Conservation (phyloP, 2,797 vertebrate species). For the Sternarchorhynchus goeldii region DNA sequence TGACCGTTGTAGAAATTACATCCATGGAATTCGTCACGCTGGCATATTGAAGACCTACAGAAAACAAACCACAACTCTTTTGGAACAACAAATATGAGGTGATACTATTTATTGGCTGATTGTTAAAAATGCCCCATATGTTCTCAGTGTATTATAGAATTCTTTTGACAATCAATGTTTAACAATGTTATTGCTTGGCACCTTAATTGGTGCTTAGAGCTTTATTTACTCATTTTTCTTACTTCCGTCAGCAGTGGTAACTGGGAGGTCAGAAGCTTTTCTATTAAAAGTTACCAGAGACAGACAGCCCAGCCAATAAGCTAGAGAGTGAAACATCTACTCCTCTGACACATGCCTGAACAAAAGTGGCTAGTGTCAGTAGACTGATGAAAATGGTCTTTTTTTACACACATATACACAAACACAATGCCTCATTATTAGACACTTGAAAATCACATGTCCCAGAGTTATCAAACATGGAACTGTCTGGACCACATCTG, state of each 20-base stretch:
- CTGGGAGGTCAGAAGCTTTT: conserved; percentile 22
- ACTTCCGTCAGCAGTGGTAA: background rate
- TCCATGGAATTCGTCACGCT: too few species aligned
- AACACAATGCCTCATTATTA: background rate
- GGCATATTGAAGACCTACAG: too few species aligned
- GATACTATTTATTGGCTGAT: too few species aligned
- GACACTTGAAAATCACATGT: background rate
- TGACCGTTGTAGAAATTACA: too few species aligned
- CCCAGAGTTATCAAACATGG: too few species aligned
- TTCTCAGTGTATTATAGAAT: too few species aligned
- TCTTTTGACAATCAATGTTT: too few species aligned
- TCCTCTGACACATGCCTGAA: conserved; percentile 47
- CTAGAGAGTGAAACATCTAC: conserved; percentile 79
- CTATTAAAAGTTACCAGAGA: conserved; percentile 84
- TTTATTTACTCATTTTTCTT: background rate
- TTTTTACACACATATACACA: conserved; percentile 22
- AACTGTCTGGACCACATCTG: background rate
- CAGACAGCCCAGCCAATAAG: conserved; percentile 86
- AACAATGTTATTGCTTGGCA: too few species aligned
- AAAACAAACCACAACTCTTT: too few species aligned
- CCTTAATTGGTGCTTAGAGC: too few species aligned
- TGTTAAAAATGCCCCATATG: too few species aligned
- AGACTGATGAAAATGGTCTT: conserved; percentile 63
- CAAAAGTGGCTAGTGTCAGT: conserved; percentile 59
- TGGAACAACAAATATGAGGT: too few species aligned